Percentiles rank a stretch among this genome's conserved stretches.
phyloP scores from a whole-genome alignment of 2,888 invertebrate genomes.

The Leucozona laternaria region DNA sequence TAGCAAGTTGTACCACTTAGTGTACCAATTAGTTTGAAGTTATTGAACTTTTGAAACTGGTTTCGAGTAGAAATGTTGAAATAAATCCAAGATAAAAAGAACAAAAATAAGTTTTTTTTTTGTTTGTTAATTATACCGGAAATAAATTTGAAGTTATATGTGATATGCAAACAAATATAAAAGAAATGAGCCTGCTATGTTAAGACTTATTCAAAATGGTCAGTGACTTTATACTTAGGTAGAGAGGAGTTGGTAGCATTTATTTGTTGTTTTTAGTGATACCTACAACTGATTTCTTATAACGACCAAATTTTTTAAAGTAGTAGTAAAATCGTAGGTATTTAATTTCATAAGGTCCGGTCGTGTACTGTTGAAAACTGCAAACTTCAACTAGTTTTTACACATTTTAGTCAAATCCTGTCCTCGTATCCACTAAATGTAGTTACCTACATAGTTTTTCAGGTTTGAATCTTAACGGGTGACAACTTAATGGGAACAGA shows the following conservation, averaged over 20 bases:
- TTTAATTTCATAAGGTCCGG: no score
- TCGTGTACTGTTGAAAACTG: no score
- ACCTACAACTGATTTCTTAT: no score
- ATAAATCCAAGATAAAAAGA: neutral
- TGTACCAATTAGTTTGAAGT: neutral
- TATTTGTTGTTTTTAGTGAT: neutral
- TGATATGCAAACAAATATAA: neutral
- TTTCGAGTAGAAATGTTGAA: neutral
- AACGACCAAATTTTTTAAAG: no score
- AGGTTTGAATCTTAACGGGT: no score
- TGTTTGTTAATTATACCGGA: neutral
- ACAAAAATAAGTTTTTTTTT: neutral
- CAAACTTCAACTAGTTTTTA: no score
- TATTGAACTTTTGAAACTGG: conserved; percentile 18
- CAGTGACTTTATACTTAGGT: neutral
- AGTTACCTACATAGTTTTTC: no score
- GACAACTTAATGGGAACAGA: no score
- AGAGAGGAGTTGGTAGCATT: neutral
- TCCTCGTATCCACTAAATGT: no score
- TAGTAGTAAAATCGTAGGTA: no score
- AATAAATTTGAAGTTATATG: neutral
- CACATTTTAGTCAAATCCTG: no score
- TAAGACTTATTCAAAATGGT: neutral
- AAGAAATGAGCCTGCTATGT: neutral
- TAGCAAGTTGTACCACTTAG: neutral